These are phyloP conservation scores for Cephalopachus bancanus DNA, from an alignment of 2,797 vertebrate genomes.

Conservation along the genomic window DNA sequence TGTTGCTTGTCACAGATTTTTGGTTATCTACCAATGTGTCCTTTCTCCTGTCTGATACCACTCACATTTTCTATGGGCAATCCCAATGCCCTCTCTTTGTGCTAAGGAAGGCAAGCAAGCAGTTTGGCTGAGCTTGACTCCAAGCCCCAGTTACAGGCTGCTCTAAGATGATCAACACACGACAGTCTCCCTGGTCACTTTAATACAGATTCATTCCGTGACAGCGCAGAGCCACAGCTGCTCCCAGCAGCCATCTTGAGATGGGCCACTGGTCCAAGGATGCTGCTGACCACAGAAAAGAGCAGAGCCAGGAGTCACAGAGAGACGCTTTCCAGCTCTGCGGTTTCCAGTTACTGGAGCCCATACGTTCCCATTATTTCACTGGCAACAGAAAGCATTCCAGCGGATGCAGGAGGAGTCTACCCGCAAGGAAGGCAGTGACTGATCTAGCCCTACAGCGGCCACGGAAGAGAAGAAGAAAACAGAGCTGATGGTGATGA, in stretches of 20 bases:
- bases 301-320: neutral
- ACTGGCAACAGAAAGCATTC: neutral
- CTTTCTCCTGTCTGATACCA: neutral
- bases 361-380: neutral
- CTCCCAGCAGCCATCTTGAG: neutral
- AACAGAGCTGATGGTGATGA: neutral
- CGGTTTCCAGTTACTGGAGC: neutral
- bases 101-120: neutral
- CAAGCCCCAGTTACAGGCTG: neutral
- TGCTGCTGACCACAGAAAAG: neutral
- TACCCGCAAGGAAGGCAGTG: neutral
- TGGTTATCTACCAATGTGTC: neutral
- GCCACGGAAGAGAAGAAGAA: neutral
- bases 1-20: neutral
- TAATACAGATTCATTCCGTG: neutral
- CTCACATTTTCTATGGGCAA: neutral
- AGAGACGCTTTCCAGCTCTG: neutral
- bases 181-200: neutral
- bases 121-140: neutral
- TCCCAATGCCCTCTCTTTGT: neutral
- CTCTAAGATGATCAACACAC: neutral
- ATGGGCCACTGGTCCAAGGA: neutral
- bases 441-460: neutral
- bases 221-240: neutral
- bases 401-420: neutral